Evolutionary conservation across 2,113 vertebrate species (phyloP).

Genomic region (Pluvialis apricaria): DNA sequence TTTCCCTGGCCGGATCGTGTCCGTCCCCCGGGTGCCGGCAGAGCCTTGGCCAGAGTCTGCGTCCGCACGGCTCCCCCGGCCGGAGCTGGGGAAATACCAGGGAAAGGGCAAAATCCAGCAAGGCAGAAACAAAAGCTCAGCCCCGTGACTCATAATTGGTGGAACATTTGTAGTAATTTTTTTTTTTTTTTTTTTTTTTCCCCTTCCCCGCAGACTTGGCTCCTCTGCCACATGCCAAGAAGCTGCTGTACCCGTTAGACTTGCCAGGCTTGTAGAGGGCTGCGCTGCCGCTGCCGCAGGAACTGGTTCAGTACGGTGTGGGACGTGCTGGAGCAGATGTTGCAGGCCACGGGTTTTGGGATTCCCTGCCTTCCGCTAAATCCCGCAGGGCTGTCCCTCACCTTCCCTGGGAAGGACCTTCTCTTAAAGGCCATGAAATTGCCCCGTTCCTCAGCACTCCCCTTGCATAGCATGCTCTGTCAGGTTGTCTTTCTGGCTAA

Average conservation of each 20-base stretch:
- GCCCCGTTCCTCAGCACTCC: accelerated
- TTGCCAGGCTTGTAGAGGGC: slow-evolving; percentile 48
- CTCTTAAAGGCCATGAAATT: not conserved
- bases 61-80: not conserved
- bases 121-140: slow-evolving; percentile 29
- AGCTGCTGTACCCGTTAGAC: slow-evolving; percentile 61
- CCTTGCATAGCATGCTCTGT: accelerated
- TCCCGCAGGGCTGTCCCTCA: not conserved
- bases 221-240: slow-evolving; percentile 21
- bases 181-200: not conserved
- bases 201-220: slow-evolving; percentile 37
- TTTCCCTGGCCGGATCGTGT: not conserved
- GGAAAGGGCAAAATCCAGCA: slow-evolving; percentile 20
- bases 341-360: not conserved
- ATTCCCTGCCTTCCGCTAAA: not conserved
- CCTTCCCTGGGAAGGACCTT: not conserved
- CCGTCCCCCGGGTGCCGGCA: accelerated
- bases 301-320: not conserved
- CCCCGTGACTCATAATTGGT: slow-evolving; percentile 51
- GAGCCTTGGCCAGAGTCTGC: not conserved
- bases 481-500: not conserved
- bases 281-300: not conserved
- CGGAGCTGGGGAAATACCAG: not conserved
- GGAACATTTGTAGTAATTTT: slow-evolving; percentile 47
- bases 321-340: slow-evolving; percentile 2